These are phyloP conservation scores for Xiphophorus maculatus DNA, from an alignment of 2,113 vertebrate genomes.

Conservation along the genomic window DNA sequence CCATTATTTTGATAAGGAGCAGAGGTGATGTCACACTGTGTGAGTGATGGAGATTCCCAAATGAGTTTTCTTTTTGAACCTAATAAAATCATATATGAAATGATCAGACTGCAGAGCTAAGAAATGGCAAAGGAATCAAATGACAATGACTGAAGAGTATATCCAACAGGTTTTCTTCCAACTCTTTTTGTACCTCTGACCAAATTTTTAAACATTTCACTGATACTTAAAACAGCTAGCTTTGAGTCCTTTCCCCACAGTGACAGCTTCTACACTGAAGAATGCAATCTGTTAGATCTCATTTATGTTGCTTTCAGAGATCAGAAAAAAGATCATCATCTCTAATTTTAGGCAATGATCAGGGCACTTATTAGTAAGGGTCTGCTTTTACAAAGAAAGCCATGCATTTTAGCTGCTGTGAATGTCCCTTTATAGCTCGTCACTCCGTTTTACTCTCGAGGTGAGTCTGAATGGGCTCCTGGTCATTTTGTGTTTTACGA, in stretches of 20 bases:
- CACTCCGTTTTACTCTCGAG: conserved; percentile 50
- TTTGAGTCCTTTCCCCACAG: neutral
- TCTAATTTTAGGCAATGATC: neutral
- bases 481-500: conserved; percentile 54
- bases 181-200: neutral
- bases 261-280: neutral
- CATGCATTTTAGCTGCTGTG: conserved; percentile 35
- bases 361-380: neutral
- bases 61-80: too few species aligned
- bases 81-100: too few species aligned
- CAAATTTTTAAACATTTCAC: neutral
- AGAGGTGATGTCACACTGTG: too few species aligned
- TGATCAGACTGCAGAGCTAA: too few species aligned
- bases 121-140: neutral
- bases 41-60: too few species aligned
- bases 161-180: too few species aligned
- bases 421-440: conserved; percentile 43
- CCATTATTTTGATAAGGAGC: too few species aligned
- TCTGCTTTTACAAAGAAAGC: conserved; percentile 23
- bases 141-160: neutral
- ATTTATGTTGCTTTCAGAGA: neutral
- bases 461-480: conserved; percentile 49
- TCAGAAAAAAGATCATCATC: neutral
- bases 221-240: neutral
- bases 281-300: neutral